phyloP scores from a whole-genome alignment of 2,113 vertebrate species.

The Chrysochloris asiatica region DNA sequence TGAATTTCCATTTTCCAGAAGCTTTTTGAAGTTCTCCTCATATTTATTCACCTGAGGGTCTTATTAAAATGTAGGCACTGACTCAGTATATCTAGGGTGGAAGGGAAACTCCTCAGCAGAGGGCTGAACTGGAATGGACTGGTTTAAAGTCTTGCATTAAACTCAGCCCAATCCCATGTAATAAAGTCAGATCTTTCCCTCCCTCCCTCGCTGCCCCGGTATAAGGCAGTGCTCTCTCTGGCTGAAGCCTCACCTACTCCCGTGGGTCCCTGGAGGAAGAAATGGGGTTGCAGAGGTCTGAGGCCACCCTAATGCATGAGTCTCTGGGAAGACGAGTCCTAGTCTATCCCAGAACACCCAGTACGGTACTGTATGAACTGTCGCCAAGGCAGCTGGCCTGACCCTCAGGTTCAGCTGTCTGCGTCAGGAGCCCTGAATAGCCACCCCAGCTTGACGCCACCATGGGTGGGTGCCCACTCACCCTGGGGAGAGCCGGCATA shows the following conservation, averaged over 20 bases:
- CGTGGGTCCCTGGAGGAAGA: fast-evolving
- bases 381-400: constrained; percentile 31
- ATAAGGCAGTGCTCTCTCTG: neutral
- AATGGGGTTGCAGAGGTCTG: neutral
- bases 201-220: neutral
- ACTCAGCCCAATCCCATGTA: neutral
- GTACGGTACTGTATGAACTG: constrained; percentile 16
- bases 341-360: constrained; percentile 43
- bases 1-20: too few relatives aligned
- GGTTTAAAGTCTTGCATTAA: neutral
- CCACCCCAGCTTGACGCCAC: constrained; percentile 9
- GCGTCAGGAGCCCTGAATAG: constrained; percentile 34
- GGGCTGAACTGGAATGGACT: too few relatives aligned
- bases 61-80: neutral
- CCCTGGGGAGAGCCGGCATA: neutral
- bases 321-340: constrained; percentile 51
- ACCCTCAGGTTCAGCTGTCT: neutral
- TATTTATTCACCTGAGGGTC: neutral
- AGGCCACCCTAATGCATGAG: neutral
- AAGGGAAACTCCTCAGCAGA: too few relatives aligned
- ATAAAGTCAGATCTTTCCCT: neutral
- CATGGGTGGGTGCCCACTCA: neutral
- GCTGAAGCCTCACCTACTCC: neutral
- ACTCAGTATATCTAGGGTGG: neutral
- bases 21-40: too few relatives aligned